Base-by-base conservation (phyloP, 2,797 vertebrate genomes). In the Zalophus californianus region DNA sequence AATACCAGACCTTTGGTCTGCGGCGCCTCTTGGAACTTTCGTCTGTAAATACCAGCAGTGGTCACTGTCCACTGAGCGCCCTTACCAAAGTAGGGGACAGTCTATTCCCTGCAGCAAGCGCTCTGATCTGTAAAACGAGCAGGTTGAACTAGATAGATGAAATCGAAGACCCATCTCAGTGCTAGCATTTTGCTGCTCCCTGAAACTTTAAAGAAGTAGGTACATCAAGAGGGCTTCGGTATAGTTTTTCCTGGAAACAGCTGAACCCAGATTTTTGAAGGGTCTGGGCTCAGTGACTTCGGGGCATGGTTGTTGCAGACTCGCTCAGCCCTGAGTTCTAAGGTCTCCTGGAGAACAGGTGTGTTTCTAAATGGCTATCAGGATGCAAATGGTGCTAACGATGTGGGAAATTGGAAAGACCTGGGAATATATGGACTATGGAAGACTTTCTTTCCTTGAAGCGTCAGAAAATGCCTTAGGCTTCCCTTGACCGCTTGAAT, bases 81-180 rank as follows among this genome's bases (percentile, higher is more conserved):
- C 10, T n/a, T 9, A 21, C 23, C 64, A 12, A 85, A 35, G 50
- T 11, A 16, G 25, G 29, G 15, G 15, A 50, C 32, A 6, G 7
- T 29, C 32, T n/a, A 41, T 41, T 21, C 38, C 7, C 58, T 21
- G 27, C 6, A 90, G 48, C 3, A 0, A 73, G 21, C 21, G 32
- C 44, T 89, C n/a, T 58, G 29, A n/a, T 54, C 56, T 54, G 68
- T 79, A 66, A 94, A 83, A 78, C 8, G 32, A 78, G 54, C 21
- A 58, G 35, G 21, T 56, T 90, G 91, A 83, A 87, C 70, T 93
- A 70, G 18, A 77, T 11, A 70, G 79, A 79, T 73, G 73, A 92
- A 66, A 9, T 23, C 2, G 0, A 70, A 87, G 82, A 7, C 79
- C 35, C 20, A 3, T 25, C 21, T 23, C 32, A 18, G 88, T 7